Evolutionary conservation across 2,888 invertebrate species (phyloP), one percentile per base, ranked within the genome.

Genomic region (Limnephilus lunatus): DNA sequence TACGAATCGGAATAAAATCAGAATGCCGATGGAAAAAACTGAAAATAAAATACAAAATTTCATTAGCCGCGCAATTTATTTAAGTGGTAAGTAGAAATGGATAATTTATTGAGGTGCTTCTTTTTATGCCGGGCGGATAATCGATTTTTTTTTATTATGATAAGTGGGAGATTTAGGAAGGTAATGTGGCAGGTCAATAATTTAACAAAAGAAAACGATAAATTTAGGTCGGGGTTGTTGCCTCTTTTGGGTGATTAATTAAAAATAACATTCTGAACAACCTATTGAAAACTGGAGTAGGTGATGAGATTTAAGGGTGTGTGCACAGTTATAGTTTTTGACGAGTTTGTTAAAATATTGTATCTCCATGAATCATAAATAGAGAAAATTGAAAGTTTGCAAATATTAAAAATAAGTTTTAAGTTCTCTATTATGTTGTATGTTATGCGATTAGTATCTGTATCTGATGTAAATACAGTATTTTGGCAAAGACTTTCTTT

Each of bases 11-110:
- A 97, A 96, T 44, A 97, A 95, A 30, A 97, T 94, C 91, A 97
- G 94, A 90, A 97, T 95, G 2, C 96, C 93, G 83, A 96, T 94
- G 0, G 97, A 97, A 91, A 97, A 95, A n/a, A 95, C 97, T 97
- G 94, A 93, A 95, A 95, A 85, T 14, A 30, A 68, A 87, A 87
- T 7, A 86, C 68, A 68, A 25, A 4, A 68, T 68, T 9, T 68
- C 68, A 68, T 68, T 68, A 68, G 68, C 25, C 5, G 68, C 25
- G 68, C 19, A 25, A 25, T 25, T 25, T 25, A 48, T 48, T 68
- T 15, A 53, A 53, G 53, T 53, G 19, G 15, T 68, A 25, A 68
- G 68, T 68, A 1, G 68, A 68, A 68, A 68, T 25, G 19, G 68
- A 25, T 68, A 53, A 53, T 68, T 19, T 19, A 68, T 68, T 68